phyloP scores from a whole-genome alignment of 2,888 invertebrate species.

The Xylota sylvarum region DNA sequence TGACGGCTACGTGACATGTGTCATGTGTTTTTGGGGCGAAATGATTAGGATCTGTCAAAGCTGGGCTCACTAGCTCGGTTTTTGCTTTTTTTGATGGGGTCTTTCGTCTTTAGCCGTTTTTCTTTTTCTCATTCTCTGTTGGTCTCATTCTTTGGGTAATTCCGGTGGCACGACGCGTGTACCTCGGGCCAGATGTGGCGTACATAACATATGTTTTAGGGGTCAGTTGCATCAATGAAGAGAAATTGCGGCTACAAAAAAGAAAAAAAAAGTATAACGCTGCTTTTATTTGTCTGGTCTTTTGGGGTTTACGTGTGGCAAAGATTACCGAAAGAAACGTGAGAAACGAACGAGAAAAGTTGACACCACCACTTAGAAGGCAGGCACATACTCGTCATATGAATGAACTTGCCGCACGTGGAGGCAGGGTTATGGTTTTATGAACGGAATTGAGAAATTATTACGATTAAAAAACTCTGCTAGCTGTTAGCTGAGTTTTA shows the following conservation, averaged over 20 bases:
- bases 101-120: slow-evolving; percentile 1
- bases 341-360: slow-evolving; percentile 24
- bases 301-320: not conserved
- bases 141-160: slow-evolving; percentile 10
- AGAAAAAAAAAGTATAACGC: not conserved
- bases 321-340: slow-evolving; percentile 46
- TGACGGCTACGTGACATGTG: slow-evolving; percentile 31
- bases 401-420: slow-evolving; percentile 55
- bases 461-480: slow-evolving; percentile 45
- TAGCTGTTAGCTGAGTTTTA: slow-evolving; percentile 36
- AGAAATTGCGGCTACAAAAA: slow-evolving; percentile 36
- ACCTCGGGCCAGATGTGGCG: not conserved
- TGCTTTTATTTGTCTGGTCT: not conserved
- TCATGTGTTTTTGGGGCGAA: slow-evolving; percentile 21
- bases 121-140: not conserved
- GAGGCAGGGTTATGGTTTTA: slow-evolving; percentile 41
- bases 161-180: slow-evolving; percentile 21
- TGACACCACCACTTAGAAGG: not conserved
- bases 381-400: not conserved
- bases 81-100: not conserved
- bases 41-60: slow-evolving; percentile 35
- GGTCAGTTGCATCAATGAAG: slow-evolving; percentile 49
- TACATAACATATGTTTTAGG: not conserved
- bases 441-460: slow-evolving; percentile 45
- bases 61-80: not conserved